Conservation (phyloP, 2,113 vertebrate genomes). For the Budorcas taxicolor region DNA sequence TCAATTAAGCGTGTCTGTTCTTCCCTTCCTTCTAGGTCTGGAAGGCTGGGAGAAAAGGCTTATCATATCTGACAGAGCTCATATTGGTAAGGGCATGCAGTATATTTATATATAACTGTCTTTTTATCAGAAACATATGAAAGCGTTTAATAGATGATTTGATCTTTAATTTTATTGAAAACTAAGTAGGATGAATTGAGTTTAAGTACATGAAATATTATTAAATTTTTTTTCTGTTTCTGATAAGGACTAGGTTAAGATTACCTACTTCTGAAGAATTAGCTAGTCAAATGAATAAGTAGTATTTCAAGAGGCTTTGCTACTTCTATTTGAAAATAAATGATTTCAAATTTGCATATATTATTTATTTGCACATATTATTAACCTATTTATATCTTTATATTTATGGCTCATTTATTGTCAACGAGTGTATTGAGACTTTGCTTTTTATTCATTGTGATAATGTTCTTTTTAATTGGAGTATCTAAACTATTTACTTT, state of each 20-base stretch:
- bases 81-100: conserved; percentile 88
- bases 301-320: background rate
- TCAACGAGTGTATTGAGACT: background rate
- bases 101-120: background rate
- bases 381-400: background rate
- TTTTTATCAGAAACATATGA: background rate
- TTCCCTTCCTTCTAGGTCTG: conserved; percentile 82
- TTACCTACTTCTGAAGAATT: background rate
- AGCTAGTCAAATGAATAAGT: background rate
- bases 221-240: background rate
- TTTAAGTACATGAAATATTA: background rate
- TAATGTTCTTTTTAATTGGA: background rate
- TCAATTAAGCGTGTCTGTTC: background rate
- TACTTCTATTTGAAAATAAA: background rate
- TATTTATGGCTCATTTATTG: background rate
- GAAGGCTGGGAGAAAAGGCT: conserved; percentile 95
- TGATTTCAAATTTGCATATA: too few relatives aligned
- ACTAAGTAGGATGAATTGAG: background rate
- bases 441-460: background rate
- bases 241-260: background rate
- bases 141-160: background rate
- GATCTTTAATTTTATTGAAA: conserved; percentile 30
- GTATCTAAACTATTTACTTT: background rate
- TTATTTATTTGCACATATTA: background rate
- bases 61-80: conserved; percentile 97